Conservation (phyloP, 2,113 vertebrate species). For the Dromaius novaehollandiae region DNA sequence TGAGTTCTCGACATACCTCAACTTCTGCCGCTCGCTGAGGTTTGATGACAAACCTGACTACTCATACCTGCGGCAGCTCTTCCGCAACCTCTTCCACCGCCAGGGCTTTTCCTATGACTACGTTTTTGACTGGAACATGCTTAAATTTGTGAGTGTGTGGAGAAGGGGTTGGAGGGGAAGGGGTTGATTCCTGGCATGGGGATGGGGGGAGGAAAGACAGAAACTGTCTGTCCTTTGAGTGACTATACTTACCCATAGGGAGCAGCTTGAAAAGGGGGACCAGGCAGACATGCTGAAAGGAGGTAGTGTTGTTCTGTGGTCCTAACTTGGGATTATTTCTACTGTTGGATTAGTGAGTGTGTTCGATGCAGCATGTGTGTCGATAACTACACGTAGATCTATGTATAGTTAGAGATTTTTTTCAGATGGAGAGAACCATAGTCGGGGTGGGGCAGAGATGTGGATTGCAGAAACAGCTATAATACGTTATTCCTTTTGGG, state of each 20-base stretch:
- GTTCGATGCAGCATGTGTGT: background rate
- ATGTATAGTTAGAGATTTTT: background rate
- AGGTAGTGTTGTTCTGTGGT: background rate
- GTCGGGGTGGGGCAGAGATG: background rate
- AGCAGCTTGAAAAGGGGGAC: background rate
- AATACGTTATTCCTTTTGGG: background rate
- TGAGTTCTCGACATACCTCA: slow-evolving; percentile 97
- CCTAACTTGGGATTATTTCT: background rate
- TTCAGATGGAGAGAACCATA: background rate
- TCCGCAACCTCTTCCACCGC: slow-evolving; percentile 96
- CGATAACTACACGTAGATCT: background rate
- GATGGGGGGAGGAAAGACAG: background rate
- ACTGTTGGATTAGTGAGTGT: background rate
- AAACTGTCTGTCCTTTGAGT: background rate
- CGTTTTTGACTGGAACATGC: slow-evolving; percentile 99
- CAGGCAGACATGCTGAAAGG: background rate
- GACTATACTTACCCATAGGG: background rate
- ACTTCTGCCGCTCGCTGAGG: slow-evolving; percentile 95
- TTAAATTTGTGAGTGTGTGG: slow-evolving; percentile 92
- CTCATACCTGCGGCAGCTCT: slow-evolving; percentile 95
- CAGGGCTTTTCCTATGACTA: slow-evolving; percentile 98
- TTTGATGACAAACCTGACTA: slow-evolving; percentile 99
- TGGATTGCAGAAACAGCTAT: background rate
- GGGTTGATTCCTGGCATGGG: background rate
- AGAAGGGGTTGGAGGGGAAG: background rate